Evolutionary conservation across 2,797 vertebrate genomes (phyloP).

Genomic region (Brachyrhaphis roseni): DNA sequence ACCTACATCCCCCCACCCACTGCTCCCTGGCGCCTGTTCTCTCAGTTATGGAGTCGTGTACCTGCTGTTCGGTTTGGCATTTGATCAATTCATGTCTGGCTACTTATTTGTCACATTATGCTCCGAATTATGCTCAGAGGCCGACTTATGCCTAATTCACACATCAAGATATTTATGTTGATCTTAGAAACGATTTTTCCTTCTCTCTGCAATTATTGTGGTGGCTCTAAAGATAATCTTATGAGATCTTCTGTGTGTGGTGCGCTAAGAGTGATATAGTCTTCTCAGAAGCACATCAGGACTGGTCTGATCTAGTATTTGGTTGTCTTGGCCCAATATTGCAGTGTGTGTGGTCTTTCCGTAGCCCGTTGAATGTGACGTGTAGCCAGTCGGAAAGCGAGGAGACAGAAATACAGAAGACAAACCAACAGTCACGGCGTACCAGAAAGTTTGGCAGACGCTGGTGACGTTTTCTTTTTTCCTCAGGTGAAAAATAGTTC

Average conservation of each 20-base stretch:
- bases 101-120: slow-evolving; percentile 40
- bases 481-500: too few species aligned
- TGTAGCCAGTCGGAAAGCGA: neutral
- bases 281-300: neutral
- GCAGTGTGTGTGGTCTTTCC: neutral
- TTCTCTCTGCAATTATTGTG: neutral
- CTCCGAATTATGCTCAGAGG: neutral
- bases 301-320: neutral
- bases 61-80: slow-evolving; percentile 37
- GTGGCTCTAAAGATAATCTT: neutral
- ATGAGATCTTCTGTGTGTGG: neutral
- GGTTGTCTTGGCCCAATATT: neutral
- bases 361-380: neutral
- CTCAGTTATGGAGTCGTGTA: slow-evolving; percentile 35
- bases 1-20: slow-evolving; percentile 1
- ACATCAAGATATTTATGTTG: neutral
- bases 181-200: neutral
- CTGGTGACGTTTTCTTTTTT: too few species aligned
- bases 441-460: too few species aligned
- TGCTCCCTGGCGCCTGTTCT: slow-evolving; percentile 25
- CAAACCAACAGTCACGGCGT: too few species aligned
- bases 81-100: slow-evolving; percentile 51
- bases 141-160: neutral
- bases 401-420: neutral
- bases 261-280: neutral